Conservation (phyloP, 2,888 invertebrate genomes). For the Lamellibrachia satsuma region DNA sequence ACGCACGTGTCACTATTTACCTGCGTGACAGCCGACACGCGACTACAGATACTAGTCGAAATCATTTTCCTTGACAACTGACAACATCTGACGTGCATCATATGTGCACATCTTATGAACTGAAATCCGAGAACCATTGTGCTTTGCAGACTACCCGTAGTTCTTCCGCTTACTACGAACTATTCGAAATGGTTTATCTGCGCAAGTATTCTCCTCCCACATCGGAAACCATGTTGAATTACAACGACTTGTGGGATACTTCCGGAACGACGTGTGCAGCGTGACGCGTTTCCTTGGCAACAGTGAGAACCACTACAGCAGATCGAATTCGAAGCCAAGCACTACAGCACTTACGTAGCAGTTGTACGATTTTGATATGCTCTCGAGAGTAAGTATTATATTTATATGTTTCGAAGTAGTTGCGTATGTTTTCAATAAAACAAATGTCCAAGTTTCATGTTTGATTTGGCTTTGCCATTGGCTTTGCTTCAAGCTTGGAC, state of each 20-base stretch:
- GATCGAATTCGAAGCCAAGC: slow-evolving; percentile 1
- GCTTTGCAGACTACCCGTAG: background rate
- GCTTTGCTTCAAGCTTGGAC: too few species aligned
- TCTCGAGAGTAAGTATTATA: background rate
- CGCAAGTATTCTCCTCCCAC: background rate
- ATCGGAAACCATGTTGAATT: background rate
- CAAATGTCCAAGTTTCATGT: background rate
- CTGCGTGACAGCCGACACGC: slow-evolving; percentile 4
- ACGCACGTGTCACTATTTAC: background rate
- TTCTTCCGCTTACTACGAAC: background rate
- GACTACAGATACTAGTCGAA: background rate
- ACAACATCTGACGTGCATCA: background rate
- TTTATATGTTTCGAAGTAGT: background rate
- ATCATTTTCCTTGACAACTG: background rate
- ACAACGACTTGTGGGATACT: background rate
- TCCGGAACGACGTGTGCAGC: slow-evolving; percentile 2
- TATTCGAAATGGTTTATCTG: background rate
- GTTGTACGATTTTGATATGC: background rate
- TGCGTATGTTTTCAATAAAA: background rate
- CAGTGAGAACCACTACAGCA: slow-evolving; percentile 2
- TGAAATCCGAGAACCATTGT: background rate
- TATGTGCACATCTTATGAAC: background rate
- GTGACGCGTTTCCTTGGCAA: background rate
- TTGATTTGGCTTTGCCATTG: too few species aligned
- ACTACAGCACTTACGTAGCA: background rate